Evolutionary conservation across 1,140 invertebrate genomes (phyloP).

Genomic region (Rhizoglyphus robini): DNA sequence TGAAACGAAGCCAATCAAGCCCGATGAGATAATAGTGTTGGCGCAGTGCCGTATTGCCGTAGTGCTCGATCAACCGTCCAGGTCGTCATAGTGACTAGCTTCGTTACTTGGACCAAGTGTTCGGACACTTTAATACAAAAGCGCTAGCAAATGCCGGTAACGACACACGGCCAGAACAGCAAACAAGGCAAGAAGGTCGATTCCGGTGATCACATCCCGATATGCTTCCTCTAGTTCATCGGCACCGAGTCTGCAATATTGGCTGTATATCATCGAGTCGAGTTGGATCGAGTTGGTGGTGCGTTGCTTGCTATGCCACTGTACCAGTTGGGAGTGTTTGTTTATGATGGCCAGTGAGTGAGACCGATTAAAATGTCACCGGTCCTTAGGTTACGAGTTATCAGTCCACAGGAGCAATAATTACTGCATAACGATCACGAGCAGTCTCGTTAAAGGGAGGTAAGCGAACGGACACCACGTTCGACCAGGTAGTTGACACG

Average conservation of each 20-base stretch:
- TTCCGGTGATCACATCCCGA: no score
- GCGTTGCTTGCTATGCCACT: no score
- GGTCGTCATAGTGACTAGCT: background rate
- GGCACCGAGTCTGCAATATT: no score
- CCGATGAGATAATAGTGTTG: background rate
- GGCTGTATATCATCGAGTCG: no score
- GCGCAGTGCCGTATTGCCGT: background rate
- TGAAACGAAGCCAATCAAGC: background rate
- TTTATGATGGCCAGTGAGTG: no score
- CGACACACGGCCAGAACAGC: no score
- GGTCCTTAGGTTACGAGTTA: background rate
- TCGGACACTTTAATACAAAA: background rate
- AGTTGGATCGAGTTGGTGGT: no score
- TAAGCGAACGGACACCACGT: background rate
- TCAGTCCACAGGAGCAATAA: background rate
- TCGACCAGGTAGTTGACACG: constrained; percentile 4
- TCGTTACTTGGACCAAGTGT: background rate
- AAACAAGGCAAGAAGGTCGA: no score
- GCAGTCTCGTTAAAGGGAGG: background rate
- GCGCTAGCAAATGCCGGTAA: no score
- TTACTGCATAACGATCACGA: background rate
- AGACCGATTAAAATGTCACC: no score
- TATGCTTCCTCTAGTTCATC: no score
- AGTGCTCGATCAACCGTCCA: background rate
- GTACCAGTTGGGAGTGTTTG: no score